Conservation (phyloP, 2,113 vertebrate genomes). For the Toxostoma redivivum region DNA sequence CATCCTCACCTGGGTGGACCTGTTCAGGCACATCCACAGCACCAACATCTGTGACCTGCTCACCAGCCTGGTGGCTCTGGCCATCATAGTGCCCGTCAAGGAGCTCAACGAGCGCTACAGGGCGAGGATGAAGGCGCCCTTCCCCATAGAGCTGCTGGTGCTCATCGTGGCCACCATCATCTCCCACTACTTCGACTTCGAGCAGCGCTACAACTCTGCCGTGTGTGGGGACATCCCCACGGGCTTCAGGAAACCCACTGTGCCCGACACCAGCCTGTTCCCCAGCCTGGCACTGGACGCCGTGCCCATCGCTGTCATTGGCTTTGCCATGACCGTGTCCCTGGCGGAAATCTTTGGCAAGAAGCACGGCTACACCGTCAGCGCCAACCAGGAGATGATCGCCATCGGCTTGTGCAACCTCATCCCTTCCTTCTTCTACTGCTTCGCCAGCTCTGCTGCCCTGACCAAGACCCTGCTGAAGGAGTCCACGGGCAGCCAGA, state of each 20-base stretch:
- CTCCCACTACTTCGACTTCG: conserved; percentile 33
- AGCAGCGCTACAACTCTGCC: conserved; percentile 16
- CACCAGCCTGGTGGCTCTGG: conserved; percentile 57
- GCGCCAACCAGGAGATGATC: conserved; percentile 70
- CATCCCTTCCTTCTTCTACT: conserved; percentile 69
- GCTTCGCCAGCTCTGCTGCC: conserved; percentile 58
- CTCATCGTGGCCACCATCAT: conserved; percentile 34
- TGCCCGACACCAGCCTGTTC: conserved; percentile 41
- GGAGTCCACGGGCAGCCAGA: conserved; percentile 60
- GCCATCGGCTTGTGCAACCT: conserved; percentile 66
- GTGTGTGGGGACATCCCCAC: conserved; percentile 64
- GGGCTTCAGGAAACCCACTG: conserved; percentile 56
- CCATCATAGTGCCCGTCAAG: conserved; percentile 59
- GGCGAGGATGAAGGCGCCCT: conserved; percentile 52
- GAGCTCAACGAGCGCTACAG: conserved; percentile 58
- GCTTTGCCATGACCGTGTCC: conserved; percentile 65
- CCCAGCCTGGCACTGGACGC: conserved; percentile 63
- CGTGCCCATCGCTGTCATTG: conserved; percentile 61
- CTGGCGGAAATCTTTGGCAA: conserved; percentile 67
- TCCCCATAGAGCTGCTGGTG: conserved; percentile 65
- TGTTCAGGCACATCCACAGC: conserved; percentile 52
- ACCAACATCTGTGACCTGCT: conserved; percentile 65
- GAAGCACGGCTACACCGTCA: conserved; percentile 54
- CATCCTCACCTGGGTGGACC: conserved; percentile 56
- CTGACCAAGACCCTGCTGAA: conserved; percentile 69